Conservation (phyloP, 2,113 vertebrate species). For the Condylura cristata region DNA sequence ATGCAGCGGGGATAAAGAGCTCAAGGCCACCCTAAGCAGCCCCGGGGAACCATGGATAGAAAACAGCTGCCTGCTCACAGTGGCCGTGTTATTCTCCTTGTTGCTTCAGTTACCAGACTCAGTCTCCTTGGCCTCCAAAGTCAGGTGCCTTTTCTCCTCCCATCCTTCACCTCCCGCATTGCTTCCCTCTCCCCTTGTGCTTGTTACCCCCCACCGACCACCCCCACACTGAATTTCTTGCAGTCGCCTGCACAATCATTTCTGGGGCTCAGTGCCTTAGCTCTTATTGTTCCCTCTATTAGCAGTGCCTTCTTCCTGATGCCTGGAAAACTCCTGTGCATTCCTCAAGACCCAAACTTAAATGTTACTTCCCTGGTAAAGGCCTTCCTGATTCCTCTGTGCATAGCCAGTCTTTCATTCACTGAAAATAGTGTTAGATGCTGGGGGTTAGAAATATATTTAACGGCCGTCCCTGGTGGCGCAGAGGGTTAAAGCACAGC, state of each 20-base stretch:
- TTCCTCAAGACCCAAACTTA: background rate
- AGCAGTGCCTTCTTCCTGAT: background rate
- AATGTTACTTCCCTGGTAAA: background rate
- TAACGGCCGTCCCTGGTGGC: no score
- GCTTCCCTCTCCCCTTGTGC: background rate
- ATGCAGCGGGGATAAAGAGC: background rate
- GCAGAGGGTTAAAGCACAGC: no score
- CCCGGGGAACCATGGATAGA: background rate
- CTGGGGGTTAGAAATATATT: background rate
- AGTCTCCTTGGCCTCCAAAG: background rate
- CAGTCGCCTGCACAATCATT: background rate
- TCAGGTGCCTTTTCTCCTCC: background rate
- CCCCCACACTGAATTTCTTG: background rate
- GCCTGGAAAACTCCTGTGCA: background rate
- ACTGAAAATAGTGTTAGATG: background rate
- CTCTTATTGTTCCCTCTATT: background rate
- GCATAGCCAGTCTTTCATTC: background rate
- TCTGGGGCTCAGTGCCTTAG: background rate
- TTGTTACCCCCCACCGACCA: no score
- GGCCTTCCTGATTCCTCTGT: background rate
- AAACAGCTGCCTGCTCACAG: accelerated
- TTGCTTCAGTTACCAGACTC: background rate
- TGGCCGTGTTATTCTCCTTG: accelerated
- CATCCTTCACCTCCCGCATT: background rate
- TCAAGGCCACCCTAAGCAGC: background rate